phyloP scores from a whole-genome alignment of 2,113 vertebrate genomes.

The Lucifuga dentata region DNA sequence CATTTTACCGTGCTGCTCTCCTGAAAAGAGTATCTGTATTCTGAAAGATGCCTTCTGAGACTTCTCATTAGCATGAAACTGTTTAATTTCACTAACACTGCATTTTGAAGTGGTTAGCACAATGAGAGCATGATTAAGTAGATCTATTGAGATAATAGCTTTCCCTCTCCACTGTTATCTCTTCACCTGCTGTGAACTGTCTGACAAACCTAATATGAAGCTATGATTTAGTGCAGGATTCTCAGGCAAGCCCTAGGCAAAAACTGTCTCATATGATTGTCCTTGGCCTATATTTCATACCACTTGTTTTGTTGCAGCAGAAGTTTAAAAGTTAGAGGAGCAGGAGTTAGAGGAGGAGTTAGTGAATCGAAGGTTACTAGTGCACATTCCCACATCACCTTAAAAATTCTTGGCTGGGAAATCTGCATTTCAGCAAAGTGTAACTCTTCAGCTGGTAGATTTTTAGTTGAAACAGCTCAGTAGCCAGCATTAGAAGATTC shows the following conservation, averaged over 20 bases:
- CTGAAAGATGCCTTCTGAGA: constrained; percentile 13
- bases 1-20: background rate
- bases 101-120: constrained; percentile 51
- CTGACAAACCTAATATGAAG: constrained; percentile 53
- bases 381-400: constrained; percentile 7
- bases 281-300: background rate
- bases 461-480: background rate
- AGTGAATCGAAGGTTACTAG: background rate
- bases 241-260: constrained; percentile 18
- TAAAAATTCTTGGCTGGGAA: background rate
- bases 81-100: constrained; percentile 38
- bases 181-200: constrained; percentile 59
- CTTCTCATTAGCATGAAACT: constrained; percentile 29
- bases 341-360: too few species aligned
- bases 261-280: constrained; percentile 12
- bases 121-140: constrained; percentile 55
- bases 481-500: background rate
- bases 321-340: background rate
- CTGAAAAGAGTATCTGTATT: constrained; percentile 6
- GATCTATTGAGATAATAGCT: constrained; percentile 56
- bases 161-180: constrained; percentile 52
- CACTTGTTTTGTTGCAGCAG: background rate
- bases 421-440: background rate
- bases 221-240: constrained; percentile 34
- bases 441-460: background rate